These are phyloP conservation scores for Polyodon spathula DNA, from an alignment of 2,113 vertebrate species.

Conservation along the genomic window DNA sequence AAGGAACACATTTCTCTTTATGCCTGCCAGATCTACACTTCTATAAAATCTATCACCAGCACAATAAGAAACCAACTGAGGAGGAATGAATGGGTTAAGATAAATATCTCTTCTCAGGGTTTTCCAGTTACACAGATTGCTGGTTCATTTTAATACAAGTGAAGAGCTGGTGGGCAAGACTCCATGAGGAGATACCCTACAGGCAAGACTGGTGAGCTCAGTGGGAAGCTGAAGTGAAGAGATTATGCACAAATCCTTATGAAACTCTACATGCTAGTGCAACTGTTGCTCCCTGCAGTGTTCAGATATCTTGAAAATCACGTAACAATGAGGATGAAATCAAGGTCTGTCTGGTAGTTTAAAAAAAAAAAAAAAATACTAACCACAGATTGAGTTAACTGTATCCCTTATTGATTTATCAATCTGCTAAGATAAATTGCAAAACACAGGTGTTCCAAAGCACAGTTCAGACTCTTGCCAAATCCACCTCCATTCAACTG, in stretches of 20 bases:
- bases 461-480: too few species aligned
- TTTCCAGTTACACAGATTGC: constrained; percentile 18
- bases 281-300: constrained; percentile 4
- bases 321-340: neutral
- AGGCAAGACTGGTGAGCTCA: constrained; percentile 3
- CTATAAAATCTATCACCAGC: constrained; percentile 33
- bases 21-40: constrained; percentile 23
- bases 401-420: too few species aligned
- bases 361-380: neutral
- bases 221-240: neutral
- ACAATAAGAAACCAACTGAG: constrained; percentile 21
- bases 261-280: neutral
- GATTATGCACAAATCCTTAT: neutral
- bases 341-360: neutral
- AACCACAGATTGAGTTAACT: constrained; percentile 1
- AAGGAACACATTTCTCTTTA: constrained; percentile 23
- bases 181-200: constrained; percentile 1
- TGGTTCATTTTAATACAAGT: constrained; percentile 5
- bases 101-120: constrained; percentile 24
- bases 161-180: neutral
- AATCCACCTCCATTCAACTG: too few species aligned
- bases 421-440: neutral
- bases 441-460: too few species aligned
- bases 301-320: constrained; percentile 1
- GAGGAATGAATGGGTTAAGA: constrained; percentile 26